Evolutionary conservation across 2,888 invertebrate genomes (phyloP).

Genomic region (Drosophila gaucha): DNA sequence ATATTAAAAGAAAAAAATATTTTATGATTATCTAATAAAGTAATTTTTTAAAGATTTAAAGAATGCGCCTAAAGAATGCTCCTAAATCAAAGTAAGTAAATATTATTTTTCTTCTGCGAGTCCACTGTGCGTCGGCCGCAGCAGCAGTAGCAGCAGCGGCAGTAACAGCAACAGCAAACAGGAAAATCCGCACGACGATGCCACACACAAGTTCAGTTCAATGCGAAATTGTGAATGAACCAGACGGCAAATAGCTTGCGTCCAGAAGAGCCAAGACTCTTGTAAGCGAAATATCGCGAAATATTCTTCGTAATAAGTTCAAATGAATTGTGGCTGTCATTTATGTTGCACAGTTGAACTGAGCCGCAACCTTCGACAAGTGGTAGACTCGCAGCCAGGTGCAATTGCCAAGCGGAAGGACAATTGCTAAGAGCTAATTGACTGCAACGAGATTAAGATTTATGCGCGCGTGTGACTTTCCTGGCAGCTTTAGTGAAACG

Average conservation of each 20-base stretch:
- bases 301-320: slow-evolving; percentile 40
- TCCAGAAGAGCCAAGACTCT: slow-evolving; percentile 18
- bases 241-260: slow-evolving; percentile 63
- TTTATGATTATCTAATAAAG: not conserved
- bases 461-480: slow-evolving; percentile 26
- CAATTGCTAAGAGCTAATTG: slow-evolving; percentile 41
- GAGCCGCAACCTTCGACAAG: slow-evolving; percentile 29
- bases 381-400: slow-evolving; percentile 20
- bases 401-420: slow-evolving; percentile 40
- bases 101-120: not conserved
- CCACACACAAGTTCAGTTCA: slow-evolving; percentile 75
- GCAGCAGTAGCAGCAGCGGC: slow-evolving; percentile 28
- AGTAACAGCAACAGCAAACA: slow-evolving; percentile 59
- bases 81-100: no score
- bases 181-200: slow-evolving; percentile 79
- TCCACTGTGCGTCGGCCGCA: slow-evolving; percentile 38
- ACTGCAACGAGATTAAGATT: slow-evolving; percentile 41
- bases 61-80: no score
- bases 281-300: slow-evolving; percentile 26
- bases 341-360: slow-evolving; percentile 18
- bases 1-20: no score
- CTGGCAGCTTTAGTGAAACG: slow-evolving; percentile 16
- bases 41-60: no score
- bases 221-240: slow-evolving; percentile 75
- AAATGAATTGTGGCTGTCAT: slow-evolving; percentile 36